Conservation (phyloP, 53 echinoderm and acorn worm species). For the Pentamera pediparva region DNA sequence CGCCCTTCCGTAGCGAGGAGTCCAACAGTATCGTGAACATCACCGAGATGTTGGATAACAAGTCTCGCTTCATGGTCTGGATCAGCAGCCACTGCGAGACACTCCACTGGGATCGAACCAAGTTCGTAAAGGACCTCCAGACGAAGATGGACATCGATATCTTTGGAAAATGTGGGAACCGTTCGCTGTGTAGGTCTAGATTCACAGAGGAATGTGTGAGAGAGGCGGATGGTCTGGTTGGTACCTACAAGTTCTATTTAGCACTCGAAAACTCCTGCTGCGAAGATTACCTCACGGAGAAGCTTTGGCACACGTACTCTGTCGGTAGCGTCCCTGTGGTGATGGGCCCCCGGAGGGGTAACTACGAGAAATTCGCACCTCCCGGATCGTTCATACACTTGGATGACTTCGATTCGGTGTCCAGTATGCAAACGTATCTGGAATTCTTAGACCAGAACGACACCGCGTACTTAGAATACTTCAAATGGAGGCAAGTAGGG, state of each 20-base stretch:
- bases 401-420: background rate
- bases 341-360: background rate
- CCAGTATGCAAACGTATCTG: background rate
- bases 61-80: background rate
- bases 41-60: background rate
- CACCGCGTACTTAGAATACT: slow-evolving; percentile 23
- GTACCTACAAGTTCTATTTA: slow-evolving; percentile 5
- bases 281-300: slow-evolving; percentile 18
- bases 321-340: slow-evolving; percentile 6
- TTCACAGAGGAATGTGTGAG: background rate
- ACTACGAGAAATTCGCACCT: slow-evolving; percentile 12
- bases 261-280: slow-evolving; percentile 16
- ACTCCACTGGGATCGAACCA: background rate
- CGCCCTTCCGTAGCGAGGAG: background rate
- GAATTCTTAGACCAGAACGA: slow-evolving; percentile 7
- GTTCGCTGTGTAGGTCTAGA: background rate
- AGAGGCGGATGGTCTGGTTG: slow-evolving; percentile 3
- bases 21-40: background rate
- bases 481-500: background rate
- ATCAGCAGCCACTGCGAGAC: background rate
- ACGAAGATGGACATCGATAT: background rate
- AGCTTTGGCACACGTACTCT: slow-evolving; percentile 8
- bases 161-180: background rate
- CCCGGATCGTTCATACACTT: slow-evolving; percentile 15
- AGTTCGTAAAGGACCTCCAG: background rate